Percentiles rank a stretch among this genome's conserved stretches.
phyloP scores from a whole-genome alignment of 2,888 invertebrate genomes.

The Melikaiella ostensackeni region DNA sequence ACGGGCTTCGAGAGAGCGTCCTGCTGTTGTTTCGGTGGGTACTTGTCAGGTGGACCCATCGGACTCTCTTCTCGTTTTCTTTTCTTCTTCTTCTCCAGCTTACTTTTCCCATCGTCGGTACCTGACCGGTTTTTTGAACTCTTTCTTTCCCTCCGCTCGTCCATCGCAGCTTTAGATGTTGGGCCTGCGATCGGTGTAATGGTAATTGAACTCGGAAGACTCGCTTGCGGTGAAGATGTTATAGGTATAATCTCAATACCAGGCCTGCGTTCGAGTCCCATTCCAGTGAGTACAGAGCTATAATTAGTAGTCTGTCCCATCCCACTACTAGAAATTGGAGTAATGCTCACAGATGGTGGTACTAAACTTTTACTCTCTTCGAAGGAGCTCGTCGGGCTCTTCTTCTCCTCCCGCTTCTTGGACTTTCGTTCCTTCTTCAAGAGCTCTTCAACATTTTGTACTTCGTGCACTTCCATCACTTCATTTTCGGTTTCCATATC shows the following conservation, averaged over 20 bases:
- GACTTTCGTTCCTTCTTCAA: slow-evolving; percentile 81
- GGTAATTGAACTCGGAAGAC: slow-evolving; percentile 89
- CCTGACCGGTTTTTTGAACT: slow-evolving; percentile 73
- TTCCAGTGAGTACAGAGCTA: slow-evolving; percentile 81
- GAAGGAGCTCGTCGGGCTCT: slow-evolving; percentile 78
- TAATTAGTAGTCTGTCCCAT: slow-evolving; percentile 78
- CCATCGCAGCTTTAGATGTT: slow-evolving; percentile 77
- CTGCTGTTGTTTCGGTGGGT: slow-evolving; percentile 83
- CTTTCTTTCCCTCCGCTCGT: slow-evolving; percentile 77
- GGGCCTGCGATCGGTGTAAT: slow-evolving; percentile 87
- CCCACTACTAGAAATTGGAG: slow-evolving; percentile 78
- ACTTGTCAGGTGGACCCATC: slow-evolving; percentile 89
- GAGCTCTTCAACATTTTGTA: slow-evolving; percentile 82
- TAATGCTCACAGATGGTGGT: slow-evolving; percentile 82
- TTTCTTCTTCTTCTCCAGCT: slow-evolving; percentile 84
- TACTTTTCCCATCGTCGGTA: slow-evolving; percentile 76
- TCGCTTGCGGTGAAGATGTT: slow-evolving; percentile 81
- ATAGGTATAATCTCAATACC: slow-evolving; percentile 93
- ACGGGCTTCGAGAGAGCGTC: slow-evolving; percentile 86
- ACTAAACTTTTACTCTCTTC: slow-evolving; percentile 81
- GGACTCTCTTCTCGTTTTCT: slow-evolving; percentile 88
- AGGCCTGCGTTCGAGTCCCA: slow-evolving; percentile 84
- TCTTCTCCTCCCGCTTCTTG: slow-evolving; percentile 80
- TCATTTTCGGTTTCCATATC: slow-evolving; percentile 79
- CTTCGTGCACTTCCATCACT: slow-evolving; percentile 79